Conservation (phyloP, 2,113 vertebrate species). For the Tonatia bakeri region DNA sequence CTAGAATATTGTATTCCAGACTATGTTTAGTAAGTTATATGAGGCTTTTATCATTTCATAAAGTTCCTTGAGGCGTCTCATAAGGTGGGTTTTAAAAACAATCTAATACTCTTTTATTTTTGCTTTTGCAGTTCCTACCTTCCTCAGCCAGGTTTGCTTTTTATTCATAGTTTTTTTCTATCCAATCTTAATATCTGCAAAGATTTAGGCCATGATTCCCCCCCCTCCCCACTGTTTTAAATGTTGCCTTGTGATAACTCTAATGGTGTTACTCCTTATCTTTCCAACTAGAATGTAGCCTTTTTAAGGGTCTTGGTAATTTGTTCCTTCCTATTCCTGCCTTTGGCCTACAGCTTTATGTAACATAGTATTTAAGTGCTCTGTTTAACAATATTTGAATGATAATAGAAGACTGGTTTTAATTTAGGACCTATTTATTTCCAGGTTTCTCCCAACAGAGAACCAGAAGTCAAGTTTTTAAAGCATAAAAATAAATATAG, state of each 20-base stretch:
- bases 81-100: conserved; percentile 8
- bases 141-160: neutral
- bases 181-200: neutral
- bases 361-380: neutral
- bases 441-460: neutral
- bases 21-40: neutral
- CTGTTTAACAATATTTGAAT: conserved; percentile 33
- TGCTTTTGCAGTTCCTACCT: neutral
- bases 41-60: neutral
- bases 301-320: neutral
- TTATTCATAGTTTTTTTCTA: neutral
- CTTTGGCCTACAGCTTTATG: neutral
- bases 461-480: neutral
- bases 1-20: neutral
- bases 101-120: neutral
- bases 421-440: neutral
- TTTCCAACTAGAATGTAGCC: neutral
- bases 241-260: neutral
- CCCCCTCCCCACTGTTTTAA: neutral
- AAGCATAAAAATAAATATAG: neutral
- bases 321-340: neutral
- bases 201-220: neutral
- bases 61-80: neutral
- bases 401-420: neutral
- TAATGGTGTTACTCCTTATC: neutral